A percentile compares a stretch with the other conserved stretches of the same genome.
Evolutionary conservation across 2,888 invertebrate genomes (phyloP).

Genomic region (Hirtodrosophila alboralis): DNA sequence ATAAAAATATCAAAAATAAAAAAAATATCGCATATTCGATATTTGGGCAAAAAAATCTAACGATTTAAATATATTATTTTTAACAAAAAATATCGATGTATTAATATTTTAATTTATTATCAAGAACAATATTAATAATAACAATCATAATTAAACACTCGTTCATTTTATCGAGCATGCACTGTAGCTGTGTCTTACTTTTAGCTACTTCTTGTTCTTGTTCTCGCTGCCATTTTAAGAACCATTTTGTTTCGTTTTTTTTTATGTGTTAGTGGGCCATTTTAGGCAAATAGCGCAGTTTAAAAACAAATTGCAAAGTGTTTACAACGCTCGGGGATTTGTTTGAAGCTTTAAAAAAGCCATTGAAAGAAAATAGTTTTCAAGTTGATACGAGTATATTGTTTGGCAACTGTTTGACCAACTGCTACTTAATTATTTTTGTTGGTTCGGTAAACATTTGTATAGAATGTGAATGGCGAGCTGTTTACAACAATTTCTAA

Average conservation of each 20-base stretch:
- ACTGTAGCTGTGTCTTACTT: constrained; percentile 37
- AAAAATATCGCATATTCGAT: too few relatives aligned
- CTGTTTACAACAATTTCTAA: constrained; percentile 14
- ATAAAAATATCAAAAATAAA: too few relatives aligned
- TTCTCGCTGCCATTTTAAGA: constrained; percentile 25
- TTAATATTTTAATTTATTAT: too few relatives aligned
- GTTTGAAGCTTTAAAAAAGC: constrained; percentile 23
- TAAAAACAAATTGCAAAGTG: constrained; percentile 29
- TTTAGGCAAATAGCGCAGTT: constrained; percentile 49
- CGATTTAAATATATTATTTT: too few relatives aligned
- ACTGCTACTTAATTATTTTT: constrained; percentile 7
- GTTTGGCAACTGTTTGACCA: constrained; percentile 2
- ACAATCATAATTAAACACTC: too few relatives aligned
- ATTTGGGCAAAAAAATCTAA: too few relatives aligned
- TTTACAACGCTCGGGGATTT: constrained; percentile 25
- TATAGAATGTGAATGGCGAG: constrained; percentile 9
- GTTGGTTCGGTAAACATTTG: constrained; percentile 20
- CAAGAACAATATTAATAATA: too few relatives aligned
- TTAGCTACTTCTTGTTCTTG: constrained; percentile 18
- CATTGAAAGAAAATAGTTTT: constrained; percentile 10
- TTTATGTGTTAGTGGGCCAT: constrained; percentile 33
- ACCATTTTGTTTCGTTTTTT: constrained; percentile 28
- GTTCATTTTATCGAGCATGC: too few relatives aligned
- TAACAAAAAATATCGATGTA: too few relatives aligned
- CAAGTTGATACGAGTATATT: constrained; percentile 20